Conservation (phyloP, 2,113 vertebrate genomes). For the Pituophis catenifer region DNA sequence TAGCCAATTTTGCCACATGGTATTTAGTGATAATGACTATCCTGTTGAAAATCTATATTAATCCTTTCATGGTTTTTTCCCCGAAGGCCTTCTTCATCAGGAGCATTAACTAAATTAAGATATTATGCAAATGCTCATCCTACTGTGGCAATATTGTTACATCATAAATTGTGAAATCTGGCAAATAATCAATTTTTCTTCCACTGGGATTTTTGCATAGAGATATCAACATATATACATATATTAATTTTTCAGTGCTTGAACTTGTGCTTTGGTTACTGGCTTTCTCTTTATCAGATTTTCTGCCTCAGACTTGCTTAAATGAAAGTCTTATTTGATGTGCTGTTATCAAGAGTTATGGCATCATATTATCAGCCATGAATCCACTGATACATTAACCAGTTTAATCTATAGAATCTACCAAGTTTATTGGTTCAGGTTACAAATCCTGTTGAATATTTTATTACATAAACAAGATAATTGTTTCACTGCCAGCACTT, state of each 20-base stretch:
- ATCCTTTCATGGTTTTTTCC: conserved; percentile 22
- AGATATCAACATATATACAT: background rate
- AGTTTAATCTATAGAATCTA: background rate
- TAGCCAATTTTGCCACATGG: conserved; percentile 11
- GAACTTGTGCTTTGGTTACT: background rate
- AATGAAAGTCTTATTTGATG: background rate
- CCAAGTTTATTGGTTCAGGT: background rate
- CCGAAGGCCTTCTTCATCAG: conserved; percentile 26
- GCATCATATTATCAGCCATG: background rate
- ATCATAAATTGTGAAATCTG: background rate
- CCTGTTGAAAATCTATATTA: conserved; percentile 36
- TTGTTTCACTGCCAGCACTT: background rate
- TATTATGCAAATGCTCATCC: conserved; percentile 21
- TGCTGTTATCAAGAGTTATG: background rate
- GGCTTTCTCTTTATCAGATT: background rate
- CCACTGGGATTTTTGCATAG: conserved; percentile 8
- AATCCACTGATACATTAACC: background rate
- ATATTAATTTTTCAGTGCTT: background rate
- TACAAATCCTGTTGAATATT: background rate
- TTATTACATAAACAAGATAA: background rate
- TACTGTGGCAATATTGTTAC: conserved; percentile 7
- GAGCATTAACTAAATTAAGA: conserved; percentile 32
- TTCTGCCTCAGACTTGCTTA: background rate
- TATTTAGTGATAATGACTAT: conserved; percentile 31
- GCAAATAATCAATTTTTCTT: conserved; percentile 1